Evolutionary conservation across 2,888 invertebrate species (phyloP).

Genomic region (Antheraea yamamai): DNA sequence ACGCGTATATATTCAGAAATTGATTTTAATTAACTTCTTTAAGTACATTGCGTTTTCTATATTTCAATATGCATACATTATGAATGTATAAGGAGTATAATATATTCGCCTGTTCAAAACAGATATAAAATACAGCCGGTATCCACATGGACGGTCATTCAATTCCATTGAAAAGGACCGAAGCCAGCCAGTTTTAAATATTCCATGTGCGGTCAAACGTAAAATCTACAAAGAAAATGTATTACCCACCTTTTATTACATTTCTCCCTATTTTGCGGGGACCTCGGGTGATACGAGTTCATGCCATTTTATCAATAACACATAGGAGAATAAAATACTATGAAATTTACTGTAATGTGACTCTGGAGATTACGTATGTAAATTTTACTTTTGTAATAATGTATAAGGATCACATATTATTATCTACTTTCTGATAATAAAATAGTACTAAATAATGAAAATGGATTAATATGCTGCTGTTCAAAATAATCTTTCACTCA

Average conservation of each 20-base stretch:
- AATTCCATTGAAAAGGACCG: constrained; percentile 61
- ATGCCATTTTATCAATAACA: constrained; percentile 62
- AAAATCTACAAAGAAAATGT: constrained; percentile 80
- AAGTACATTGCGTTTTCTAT: background rate
- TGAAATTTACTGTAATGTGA: constrained; percentile 14
- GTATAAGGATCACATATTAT: background rate
- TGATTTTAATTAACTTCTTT: too few species aligned
- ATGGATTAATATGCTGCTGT: background rate
- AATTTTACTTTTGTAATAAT: background rate
- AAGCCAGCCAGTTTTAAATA: constrained; percentile 75
- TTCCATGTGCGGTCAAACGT: constrained; percentile 79
- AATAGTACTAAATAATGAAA: background rate
- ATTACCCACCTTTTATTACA: constrained; percentile 78
- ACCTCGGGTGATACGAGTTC: constrained; percentile 55
- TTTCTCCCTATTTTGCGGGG: constrained; percentile 60
- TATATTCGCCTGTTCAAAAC: constrained; percentile 32
- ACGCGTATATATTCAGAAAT: too few species aligned
- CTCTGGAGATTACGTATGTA: constrained; percentile 4
- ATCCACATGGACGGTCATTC: constrained; percentile 69
- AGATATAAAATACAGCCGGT: constrained; percentile 57
- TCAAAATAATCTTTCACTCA: background rate
- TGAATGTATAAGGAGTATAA: background rate
- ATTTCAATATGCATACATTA: background rate
- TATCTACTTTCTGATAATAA: background rate
- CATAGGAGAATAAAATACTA: constrained; percentile 21